phyloP scores from a whole-genome alignment of 2,888 invertebrate species.

The Lasioglossum marginatum region DNA sequence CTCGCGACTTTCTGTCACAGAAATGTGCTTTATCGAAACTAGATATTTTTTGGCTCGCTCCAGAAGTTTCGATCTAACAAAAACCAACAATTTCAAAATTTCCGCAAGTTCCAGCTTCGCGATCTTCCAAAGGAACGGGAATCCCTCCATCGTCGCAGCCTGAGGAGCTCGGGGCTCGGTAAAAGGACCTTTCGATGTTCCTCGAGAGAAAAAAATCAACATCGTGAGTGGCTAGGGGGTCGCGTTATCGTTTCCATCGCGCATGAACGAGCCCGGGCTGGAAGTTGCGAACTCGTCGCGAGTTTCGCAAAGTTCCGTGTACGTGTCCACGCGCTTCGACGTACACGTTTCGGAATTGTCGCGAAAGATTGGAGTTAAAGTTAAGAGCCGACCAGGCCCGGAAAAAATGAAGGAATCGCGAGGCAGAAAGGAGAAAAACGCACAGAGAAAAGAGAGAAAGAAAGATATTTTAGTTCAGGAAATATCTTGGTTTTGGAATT shows the following conservation, averaged over 20 bases:
- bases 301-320: conserved; percentile 29
- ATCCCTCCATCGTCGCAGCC: neutral
- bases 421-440: neutral
- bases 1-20: neutral
- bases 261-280: conserved; percentile 21
- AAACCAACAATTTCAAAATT: neutral
- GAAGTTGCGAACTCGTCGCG: conserved; percentile 26
- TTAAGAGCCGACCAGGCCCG: neutral
- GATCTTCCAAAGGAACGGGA: neutral
- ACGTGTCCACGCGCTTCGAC: conserved; percentile 15
- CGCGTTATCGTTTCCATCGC: conserved; percentile 27
- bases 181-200: conserved; percentile 8
- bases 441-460: neutral
- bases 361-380: conserved; percentile 31
- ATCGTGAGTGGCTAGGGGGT: neutral
- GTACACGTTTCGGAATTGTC: conserved; percentile 33
- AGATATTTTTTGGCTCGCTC: neutral
- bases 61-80: neutral
- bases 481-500: neutral
- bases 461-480: neutral
- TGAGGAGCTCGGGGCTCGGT: neutral
- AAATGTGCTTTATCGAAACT: neutral
- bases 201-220: conserved; percentile 14
- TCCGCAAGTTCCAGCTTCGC: neutral
- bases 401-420: neutral